Conservation (phyloP, 2,888 invertebrate species). For the Taenaris catops region DNA sequence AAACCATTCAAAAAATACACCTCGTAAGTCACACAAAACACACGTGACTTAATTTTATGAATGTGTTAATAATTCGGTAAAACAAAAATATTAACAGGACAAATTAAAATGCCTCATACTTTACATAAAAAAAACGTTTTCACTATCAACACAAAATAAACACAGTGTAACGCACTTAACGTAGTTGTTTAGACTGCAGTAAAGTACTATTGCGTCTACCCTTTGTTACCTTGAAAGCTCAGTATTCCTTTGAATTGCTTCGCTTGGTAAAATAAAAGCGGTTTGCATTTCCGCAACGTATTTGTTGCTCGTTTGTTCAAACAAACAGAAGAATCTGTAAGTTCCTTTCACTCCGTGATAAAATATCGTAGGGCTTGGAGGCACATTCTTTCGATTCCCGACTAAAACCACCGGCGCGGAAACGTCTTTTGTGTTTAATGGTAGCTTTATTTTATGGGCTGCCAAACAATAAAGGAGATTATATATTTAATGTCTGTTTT, state of each 20-base stretch:
- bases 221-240: conserved; percentile 44
- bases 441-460: conserved; percentile 29
- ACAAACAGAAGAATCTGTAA: conserved; percentile 57
- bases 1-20: no score
- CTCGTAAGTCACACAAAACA: no score
- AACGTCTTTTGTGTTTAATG: conserved; percentile 54
- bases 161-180: conserved; percentile 6
- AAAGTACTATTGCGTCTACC: conserved; percentile 22
- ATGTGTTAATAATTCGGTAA: no score
- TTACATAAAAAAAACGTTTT: no score
- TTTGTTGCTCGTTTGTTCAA: conserved; percentile 61
- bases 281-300: conserved; percentile 62
- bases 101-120: no score
- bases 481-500: not conserved
- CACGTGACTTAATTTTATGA: no score
- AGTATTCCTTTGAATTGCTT: conserved; percentile 62
- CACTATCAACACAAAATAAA: conserved; percentile 4
- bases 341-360: conserved; percentile 58
- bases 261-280: conserved; percentile 54
- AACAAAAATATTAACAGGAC: no score
- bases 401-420: conserved; percentile 52
- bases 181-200: conserved; percentile 11
- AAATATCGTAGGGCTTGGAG: conserved; percentile 60
- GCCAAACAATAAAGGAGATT: conserved; percentile 2
- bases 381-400: conserved; percentile 59